phyloP scores from a whole-genome alignment of 2,113 vertebrate genomes.

The Verasper variegatus region DNA sequence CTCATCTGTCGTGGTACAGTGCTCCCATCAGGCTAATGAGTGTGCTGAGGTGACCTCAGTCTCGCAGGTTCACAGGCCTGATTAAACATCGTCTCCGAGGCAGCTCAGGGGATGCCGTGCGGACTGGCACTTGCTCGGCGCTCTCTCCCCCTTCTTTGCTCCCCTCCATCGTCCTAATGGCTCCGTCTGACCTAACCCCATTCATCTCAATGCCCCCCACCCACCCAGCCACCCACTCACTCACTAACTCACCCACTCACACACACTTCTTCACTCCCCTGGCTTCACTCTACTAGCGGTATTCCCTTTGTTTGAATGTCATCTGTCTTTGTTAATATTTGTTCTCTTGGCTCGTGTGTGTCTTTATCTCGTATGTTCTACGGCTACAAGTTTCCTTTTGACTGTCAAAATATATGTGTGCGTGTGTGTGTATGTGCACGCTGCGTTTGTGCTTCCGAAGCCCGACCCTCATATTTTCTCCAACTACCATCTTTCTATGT shows the following conservation, averaged over 20 bases:
- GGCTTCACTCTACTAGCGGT: not conserved
- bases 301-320: constrained; percentile 49
- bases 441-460: constrained; percentile 1
- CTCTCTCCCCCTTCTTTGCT: constrained; percentile 45
- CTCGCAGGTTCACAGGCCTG: constrained; percentile 76
- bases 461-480: constrained; percentile 29
- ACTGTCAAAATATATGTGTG: constrained; percentile 9
- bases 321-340: constrained; percentile 59
- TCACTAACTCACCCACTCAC: constrained; percentile 24
- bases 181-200: constrained; percentile 72
- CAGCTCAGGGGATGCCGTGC: constrained; percentile 61
- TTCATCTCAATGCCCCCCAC: constrained; percentile 71
- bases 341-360: constrained; percentile 18
- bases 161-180: constrained; percentile 71
- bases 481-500: constrained; percentile 40
- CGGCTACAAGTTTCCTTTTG: constrained; percentile 6
- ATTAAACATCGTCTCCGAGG: constrained; percentile 79
- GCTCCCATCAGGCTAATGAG: constrained; percentile 82
- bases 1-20: constrained; percentile 74
- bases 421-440: not conserved
- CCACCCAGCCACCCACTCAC: not conserved
- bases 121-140: constrained; percentile 43
- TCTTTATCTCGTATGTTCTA: constrained; percentile 18
- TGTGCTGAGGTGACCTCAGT: constrained; percentile 78
- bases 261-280: not conserved